Evolutionary conservation across 2,888 invertebrate genomes (phyloP), one percentile per base, ranked within the genome.

Genomic region (Melieria picta): DNA sequence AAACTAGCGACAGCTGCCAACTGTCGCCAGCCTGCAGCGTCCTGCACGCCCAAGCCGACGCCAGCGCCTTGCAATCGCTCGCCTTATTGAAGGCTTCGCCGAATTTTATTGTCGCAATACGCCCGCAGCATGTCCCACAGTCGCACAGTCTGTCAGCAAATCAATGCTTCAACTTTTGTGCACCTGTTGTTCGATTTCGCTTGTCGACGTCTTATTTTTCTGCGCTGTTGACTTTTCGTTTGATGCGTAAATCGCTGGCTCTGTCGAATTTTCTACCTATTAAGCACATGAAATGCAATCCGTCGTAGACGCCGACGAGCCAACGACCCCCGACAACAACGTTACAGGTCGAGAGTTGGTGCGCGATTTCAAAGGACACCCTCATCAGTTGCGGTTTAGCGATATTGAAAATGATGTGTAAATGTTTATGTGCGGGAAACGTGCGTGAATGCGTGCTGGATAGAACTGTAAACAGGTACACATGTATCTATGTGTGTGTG

Each of bases 241-340:
- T 80, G 79, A 79, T 76, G 75, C 55, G 60, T 75, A 75, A 72
- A 70, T 76, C 76, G 71, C 67, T 63, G 69, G 77, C 76, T 78
- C 77, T 79, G 78, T 79, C 77, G 78, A 78, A 82, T 81, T 82
- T 82, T 82, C 81, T 82, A 79, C 78, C 80, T 79, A 82, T 82
- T 82, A 80, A 74, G 72, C 81, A 81, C 80, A 82, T 79, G 79
- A 82, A 82, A 82, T 81, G 81, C 81, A 80, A 82, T 82, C 78
- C 77, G n/a, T 5, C 13, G 50, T 52, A 42, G 45, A 45, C 43
- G 57, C n/a, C 30, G 30, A 30, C 30, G 30, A 30, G 30, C 30
- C 30, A 30, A 30, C 30, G 30, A 30, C 3, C 30, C 0, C 1
- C 30, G 3, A 3, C 30, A 30, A 30, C 30, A 30, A 30, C 30